Base-by-base conservation (phyloP, 2,888 invertebrate genomes). In the Leptinotarsa tumamoca region DNA sequence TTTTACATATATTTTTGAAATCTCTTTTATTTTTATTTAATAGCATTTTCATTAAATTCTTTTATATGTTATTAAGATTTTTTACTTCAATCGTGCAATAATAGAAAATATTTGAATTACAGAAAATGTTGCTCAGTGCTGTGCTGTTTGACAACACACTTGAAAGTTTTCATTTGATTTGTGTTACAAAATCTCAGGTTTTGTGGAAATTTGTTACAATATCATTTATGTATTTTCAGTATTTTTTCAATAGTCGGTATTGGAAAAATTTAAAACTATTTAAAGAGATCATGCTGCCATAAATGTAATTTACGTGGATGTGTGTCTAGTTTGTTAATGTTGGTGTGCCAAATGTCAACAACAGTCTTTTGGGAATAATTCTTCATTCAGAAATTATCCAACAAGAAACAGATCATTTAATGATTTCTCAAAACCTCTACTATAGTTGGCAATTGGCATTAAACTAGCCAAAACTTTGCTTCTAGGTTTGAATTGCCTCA, bases 281-380 rank as follows among this genome's bases (percentile, higher is more conserved):
- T 21, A 18, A 17, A 18, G 33, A 27, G n/a, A 63, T 33, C 63
- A 27, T 63, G 63, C 63, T 63, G 63, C 63, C 63, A 63, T 63
- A 63, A 33, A 43, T 63, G 63, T 63, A 63, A 43, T 63, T 63
- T 27, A 63, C 63, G 63, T 63, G 21, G 21, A 4, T 58, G 63
- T 63, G 63, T 63, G 15, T 18, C 15, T 33, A n/a, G 27, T 33
- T n/a, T 63, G 15, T 33, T 17, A 13, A 63, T 63, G 43, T 33
- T 63, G 21, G 23, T 58, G 23, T 58, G 58, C 23, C 58, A 63
- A 63, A 43, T 17, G 63, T 43, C 63, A 43, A 63, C 33, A 43
- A 17, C 43, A 27, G 15, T 58, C 13, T 58, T 13, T 33, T 27
- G 17, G 17, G 4, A 18, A 18, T 23, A 21, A 58, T 58, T n/a